Evolutionary conservation across 2,113 vertebrate species (phyloP), one percentile per base, ranked within the genome.

Genomic region (Edolisoma coerulescens): DNA sequence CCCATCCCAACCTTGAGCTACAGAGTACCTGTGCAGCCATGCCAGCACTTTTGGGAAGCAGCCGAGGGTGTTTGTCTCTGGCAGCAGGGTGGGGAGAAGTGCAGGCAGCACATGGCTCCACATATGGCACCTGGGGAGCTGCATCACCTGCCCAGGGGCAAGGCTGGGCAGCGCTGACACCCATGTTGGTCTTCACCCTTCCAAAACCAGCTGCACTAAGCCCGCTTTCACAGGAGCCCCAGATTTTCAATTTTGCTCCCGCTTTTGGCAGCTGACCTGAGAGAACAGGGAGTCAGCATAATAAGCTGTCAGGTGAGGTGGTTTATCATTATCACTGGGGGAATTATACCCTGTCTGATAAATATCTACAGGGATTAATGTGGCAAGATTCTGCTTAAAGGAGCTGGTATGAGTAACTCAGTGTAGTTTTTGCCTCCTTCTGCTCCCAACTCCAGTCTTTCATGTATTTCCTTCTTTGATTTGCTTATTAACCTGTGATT

Each of bases 101-200:
- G 0, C 19, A 24, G 53, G 33, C 0, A 0, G 45, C 2, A 4
- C 4, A 1, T 3, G 60, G 50, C n/a, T 52, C 49, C 69, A 44
- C 39, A 15, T 13, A 12, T 0, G 1, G 27, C 6, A 15, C 35
- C 6, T 4, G 1, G 44, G 27, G 26, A 75, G 44, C 65, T 54
- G 65, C 6, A 3, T 5, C 0, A 0, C 24, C 4, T 5, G 1
- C 52, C 32, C 0, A 2, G 54, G 26, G 5, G 3, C 54, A 30
- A 13, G 18, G 69, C 16, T 44, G 56, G 54, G 24, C 54, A 33
- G 24, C 1, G 1, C 30, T 50, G 35, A 18, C 0, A 0, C 13
- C 39, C 8, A 0, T 23, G 47, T 4, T 7, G 1, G 35, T 64
- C 30, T 19, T 61, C 49, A 35, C 16, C 33, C 24, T 52, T 70